Evolutionary conservation across 2,888 invertebrate species (phyloP), one percentile per base, ranked within the genome.

Genomic region (Nudaria mundana): DNA sequence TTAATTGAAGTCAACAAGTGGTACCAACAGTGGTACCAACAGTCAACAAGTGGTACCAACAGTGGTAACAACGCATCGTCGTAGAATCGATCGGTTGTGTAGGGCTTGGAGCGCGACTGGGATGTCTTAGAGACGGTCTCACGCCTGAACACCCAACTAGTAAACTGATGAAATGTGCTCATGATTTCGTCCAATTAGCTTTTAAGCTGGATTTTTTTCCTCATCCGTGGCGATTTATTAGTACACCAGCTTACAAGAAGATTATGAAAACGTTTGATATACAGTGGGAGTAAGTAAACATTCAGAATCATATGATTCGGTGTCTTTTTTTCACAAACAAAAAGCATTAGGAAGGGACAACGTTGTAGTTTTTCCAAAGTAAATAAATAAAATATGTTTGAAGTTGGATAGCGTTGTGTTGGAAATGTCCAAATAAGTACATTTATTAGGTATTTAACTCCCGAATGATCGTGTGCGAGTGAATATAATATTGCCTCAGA

Each of bases 1-100:
- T 66, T 76, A 20, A 69, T 81, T 10, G 91, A 92, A 72, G 67
- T 92, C 14, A 88, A 88, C 23, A 91, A 91, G 66, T 93, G 92
- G 91, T n/a, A n/a, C n/a, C n/a, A n/a, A n/a, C n/a, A n/a, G n/a
- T n/a, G n/a, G n/a, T n/a, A n/a, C n/a, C n/a, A n/a, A n/a, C n/a
- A n/a, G n/a, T n/a, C n/a, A n/a, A n/a, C n/a, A n/a, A n/a, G n/a
- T n/a, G n/a, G n/a, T n/a, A n/a, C n/a, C n/a, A n/a, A n/a, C n/a
- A n/a, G n/a, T n/a, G n/a, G n/a, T n/a, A n/a, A n/a, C n/a, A n/a
- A n/a, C n/a, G n/a, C n/a, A n/a, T n/a, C n/a, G n/a, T n/a, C n/a
- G n/a, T n/a, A 35, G 93, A 93, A 74, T 91, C 90, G 0, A 58
- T 86, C 5, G 80, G 72, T 0, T 49, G 78, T 26, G 76, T 87